phyloP scores from a whole-genome alignment of 2,797 vertebrate species.

The Xenops minutus region DNA sequence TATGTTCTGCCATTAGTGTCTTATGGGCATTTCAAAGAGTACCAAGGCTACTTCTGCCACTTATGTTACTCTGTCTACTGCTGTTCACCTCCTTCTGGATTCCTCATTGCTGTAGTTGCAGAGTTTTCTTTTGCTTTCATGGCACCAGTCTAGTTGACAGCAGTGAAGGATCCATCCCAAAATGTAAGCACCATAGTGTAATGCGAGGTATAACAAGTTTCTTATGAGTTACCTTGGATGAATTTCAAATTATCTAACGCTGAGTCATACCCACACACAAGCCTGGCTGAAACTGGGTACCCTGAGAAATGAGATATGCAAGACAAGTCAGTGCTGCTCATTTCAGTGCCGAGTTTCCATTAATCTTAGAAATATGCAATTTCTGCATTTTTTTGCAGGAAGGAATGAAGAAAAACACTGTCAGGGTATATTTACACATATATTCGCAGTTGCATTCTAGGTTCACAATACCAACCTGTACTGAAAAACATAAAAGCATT shows the following conservation, averaged over 20 bases:
- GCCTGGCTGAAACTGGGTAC: not conserved
- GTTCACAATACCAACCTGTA: not conserved
- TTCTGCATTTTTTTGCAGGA: not conserved
- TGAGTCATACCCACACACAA: not conserved
- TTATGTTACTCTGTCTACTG: not conserved
- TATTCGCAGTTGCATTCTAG: not conserved
- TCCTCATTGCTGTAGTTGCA: not conserved
- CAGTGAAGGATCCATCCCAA: not conserved
- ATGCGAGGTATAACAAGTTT: not conserved
- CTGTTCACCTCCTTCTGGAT: not conserved
- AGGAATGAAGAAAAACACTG: not conserved
- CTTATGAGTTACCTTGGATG: not conserved
- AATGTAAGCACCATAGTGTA: not conserved
- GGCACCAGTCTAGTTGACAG: not conserved
- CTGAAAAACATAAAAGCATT: not conserved
- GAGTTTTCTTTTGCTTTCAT: not conserved
- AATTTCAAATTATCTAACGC: not conserved
- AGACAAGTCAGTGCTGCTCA: not conserved
- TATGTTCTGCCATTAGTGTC: not conserved
- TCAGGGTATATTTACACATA: not conserved
- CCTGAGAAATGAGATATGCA: not conserved
- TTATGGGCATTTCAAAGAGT: not conserved
- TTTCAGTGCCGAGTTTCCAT: not conserved
- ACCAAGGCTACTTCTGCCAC: not conserved
- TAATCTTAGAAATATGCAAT: not conserved